Evolutionary conservation across 2,888 invertebrate species (phyloP).

Genomic region (Drosophila putrida): DNA sequence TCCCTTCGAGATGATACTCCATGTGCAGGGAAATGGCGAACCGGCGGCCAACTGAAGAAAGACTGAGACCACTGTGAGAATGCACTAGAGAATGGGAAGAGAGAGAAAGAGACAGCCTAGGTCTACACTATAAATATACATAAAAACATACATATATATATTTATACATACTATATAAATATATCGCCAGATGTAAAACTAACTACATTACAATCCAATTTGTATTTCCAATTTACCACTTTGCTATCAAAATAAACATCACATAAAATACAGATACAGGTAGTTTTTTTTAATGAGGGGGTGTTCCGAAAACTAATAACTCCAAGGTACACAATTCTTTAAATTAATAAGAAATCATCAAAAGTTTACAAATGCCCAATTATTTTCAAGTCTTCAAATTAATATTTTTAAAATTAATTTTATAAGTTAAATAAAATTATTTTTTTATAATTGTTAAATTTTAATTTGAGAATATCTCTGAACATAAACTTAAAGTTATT

Average conservation of each 20-base stretch:
- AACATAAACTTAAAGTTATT: neutral
- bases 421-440: no score
- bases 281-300: neutral
- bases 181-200: conserved; percentile 72
- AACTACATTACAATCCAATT: conserved; percentile 55
- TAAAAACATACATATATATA: neutral
- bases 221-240: conserved; percentile 62
- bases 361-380: no score
- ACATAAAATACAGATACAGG: conserved; percentile 27
- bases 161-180: conserved; percentile 6
- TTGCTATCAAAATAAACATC: conserved; percentile 62
- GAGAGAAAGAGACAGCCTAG: conserved; percentile 37
- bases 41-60: conserved; percentile 77
- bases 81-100: neutral
- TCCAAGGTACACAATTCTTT: neutral
- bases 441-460: no score
- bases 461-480: neutral
- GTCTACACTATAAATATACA: conserved; percentile 32
- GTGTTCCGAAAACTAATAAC: conserved; percentile 13
- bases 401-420: neutral
- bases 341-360: no score
- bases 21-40: conserved; percentile 80
- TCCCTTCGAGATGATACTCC: conserved; percentile 84
- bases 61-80: conserved; percentile 55
- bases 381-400: no score